Base-by-base conservation (phyloP, 2,797 vertebrate genomes). In the Telmatherina bonti region DNA sequence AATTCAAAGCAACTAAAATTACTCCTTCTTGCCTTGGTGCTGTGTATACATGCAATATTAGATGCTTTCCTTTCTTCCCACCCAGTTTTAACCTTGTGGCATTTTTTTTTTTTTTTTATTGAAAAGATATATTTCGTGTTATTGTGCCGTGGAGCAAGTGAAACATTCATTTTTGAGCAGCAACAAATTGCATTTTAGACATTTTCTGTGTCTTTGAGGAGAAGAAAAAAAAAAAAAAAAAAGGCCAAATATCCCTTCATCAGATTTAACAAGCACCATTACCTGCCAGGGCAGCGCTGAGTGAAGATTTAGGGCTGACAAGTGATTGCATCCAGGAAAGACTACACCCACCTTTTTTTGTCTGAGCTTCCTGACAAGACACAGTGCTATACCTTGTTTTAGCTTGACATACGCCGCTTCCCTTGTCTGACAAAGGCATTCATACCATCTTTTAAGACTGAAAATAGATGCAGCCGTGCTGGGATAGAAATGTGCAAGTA, bases 261-360 rank as follows among this genome's bases (percentile, higher is more conserved):
- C 84, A 86, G 87, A 78, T 92, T 93, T 91, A 93, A 92, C 87
- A 83, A 85, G 85, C 83, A 63, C 87, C 85, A 85, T 93, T 92
- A 93, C 90, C 86, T 89, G 89, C 90, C 91, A 86, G 74, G 85
- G 75, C 81, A 76, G 72, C 85, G 82, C 86, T 83, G 86, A 91
- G 82, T 65, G 85, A 88, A 92, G 87, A 92, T 93, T 92, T 90
- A 91, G 70, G 82, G 74, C 86, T 93, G 93, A 91, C 92, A 93
- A 88, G 88, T 93, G 92, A 93, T 93, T 92, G 90, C 87, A 90
- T 90, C 85, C 84, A 59, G 74, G 79, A 88, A 89, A 87, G 88
- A 85, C 89, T 89, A 87, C 91, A 91, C 92, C 91, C 88, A 85
- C 78, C 55, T 82, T 85, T 86, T 91, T 93, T 92, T 91, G 91